Conservation (phyloP, 1,140 invertebrate species). For the Fopius arisanus region DNA sequence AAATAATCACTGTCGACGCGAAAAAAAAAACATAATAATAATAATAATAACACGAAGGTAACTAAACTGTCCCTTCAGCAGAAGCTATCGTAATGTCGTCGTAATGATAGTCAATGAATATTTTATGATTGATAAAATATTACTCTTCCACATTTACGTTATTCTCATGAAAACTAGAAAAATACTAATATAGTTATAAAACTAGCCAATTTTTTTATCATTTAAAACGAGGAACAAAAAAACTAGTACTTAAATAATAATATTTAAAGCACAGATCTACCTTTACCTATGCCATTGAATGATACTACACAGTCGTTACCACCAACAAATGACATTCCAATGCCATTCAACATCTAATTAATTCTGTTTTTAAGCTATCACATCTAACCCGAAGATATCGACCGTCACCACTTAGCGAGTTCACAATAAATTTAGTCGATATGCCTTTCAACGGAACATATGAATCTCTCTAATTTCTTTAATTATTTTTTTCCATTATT, state of each 20-base stretch:
- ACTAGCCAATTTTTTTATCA: constrained; percentile 8
- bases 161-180: constrained; percentile 13
- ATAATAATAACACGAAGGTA: not conserved
- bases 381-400: not conserved
- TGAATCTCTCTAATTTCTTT: too few relatives aligned
- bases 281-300: not conserved
- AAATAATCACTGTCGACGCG: not conserved
- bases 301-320: not conserved
- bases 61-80: not conserved
- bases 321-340: not conserved
- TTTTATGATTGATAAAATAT: constrained; percentile 21
- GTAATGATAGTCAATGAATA: constrained; percentile 16
- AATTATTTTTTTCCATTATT: too few relatives aligned
- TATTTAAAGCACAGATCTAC: not conserved
- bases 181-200: constrained; percentile 26
- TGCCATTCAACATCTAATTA: not conserved
- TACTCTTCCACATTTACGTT: not conserved
- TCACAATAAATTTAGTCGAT: not conserved
- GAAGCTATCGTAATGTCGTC: too few relatives aligned
- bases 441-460: not conserved
- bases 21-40: constrained; percentile 1
- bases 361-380: not conserved
- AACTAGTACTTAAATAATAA: not conserved
- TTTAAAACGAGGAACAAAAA: not conserved
- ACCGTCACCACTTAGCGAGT: not conserved